phyloP scores from a whole-genome alignment of 2,113 vertebrate species.

The Paedocypris sp. region DNA sequence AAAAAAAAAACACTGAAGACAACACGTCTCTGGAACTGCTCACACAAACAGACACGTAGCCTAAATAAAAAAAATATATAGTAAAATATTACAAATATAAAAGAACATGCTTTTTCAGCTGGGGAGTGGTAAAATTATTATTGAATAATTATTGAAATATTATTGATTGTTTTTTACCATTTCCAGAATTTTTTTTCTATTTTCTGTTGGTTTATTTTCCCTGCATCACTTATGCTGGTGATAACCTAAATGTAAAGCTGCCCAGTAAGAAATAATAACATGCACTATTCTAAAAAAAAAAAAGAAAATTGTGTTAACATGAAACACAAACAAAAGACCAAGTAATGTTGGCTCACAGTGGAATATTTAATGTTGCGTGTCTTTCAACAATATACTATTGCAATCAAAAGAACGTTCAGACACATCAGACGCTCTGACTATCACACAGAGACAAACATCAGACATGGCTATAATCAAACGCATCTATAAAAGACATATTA shows the following conservation, averaged over 20 bases:
- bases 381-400: not conserved
- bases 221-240: too few species aligned
- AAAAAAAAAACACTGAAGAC: conserved; percentile 41
- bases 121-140: too few species aligned
- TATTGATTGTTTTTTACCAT: too few species aligned
- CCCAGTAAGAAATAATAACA: not conserved
- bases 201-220: too few species aligned
- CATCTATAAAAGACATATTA: conserved; percentile 43
- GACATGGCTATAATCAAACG: conserved; percentile 29
- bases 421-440: too few species aligned
- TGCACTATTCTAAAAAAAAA: conserved; percentile 6
- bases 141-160: too few species aligned
- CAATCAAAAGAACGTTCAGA: not conserved
- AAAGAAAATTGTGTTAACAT: not conserved
- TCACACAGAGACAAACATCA: not conserved
- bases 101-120: too few species aligned
- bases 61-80: not conserved
- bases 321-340: not conserved
- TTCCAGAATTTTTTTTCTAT: too few species aligned
- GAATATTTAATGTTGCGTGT: too few species aligned
- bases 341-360: not conserved
- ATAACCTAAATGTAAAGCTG: too few species aligned
- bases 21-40: not conserved
- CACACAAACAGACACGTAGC: conserved; percentile 14
- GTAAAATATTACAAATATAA: too few species aligned